phyloP scores from a whole-genome alignment of 2,888 invertebrate genomes.

The Drosophila leonis region DNA sequence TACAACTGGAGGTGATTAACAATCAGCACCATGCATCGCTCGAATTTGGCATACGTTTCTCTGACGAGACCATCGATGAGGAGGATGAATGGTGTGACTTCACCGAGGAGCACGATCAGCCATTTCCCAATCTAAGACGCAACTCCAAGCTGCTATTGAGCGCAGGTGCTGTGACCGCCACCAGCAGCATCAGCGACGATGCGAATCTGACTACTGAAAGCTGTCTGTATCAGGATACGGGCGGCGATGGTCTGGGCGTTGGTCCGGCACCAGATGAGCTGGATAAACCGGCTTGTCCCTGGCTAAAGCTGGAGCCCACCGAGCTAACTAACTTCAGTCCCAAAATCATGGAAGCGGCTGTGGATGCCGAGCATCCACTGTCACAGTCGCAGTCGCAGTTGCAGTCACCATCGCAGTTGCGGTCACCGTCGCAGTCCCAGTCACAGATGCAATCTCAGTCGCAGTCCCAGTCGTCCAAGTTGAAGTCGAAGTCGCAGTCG shows the following conservation, averaged over 20 bases:
- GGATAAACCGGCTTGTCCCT: conserved; percentile 45
- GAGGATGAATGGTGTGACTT: conserved; percentile 67
- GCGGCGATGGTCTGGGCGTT: conserved; percentile 63
- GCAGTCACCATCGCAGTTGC: not conserved
- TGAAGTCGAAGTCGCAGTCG: not conserved
- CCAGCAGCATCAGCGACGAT: conserved; percentile 7
- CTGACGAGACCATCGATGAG: conserved; percentile 33
- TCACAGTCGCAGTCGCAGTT: too few species aligned
- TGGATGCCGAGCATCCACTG: not conserved
- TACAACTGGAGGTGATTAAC: conserved; percentile 11
- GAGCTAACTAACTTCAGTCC: not conserved
- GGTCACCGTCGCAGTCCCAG: not conserved
- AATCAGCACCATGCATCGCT: not conserved
- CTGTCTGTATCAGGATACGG: conserved; percentile 41
- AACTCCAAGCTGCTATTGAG: conserved; percentile 23
- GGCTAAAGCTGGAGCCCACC: conserved; percentile 39
- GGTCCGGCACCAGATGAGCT: conserved; percentile 25
- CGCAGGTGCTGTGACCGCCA: not conserved
- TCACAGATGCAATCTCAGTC: not conserved
- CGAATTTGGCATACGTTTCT: conserved; percentile 42
- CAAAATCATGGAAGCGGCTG: not conserved
- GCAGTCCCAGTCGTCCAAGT: too few species aligned
- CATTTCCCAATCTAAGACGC: conserved; percentile 34
- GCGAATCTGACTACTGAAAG: conserved; percentile 5
- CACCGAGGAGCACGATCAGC: conserved; percentile 56